Conservation (phyloP, 2,888 invertebrate genomes). For the Timandra comae region DNA sequence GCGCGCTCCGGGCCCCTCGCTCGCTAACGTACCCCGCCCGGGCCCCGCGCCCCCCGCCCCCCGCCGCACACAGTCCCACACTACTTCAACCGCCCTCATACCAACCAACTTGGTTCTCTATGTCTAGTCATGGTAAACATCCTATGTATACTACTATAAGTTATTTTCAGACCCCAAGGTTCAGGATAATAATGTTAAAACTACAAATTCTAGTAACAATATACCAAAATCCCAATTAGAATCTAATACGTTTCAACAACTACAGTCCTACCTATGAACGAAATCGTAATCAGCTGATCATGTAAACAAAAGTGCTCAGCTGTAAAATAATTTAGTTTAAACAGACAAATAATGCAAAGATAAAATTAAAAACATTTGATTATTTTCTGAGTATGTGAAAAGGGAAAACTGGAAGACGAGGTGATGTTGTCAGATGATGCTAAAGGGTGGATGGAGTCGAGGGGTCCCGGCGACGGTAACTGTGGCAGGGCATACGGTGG, state of each 20-base stretch:
- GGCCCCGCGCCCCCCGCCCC: constrained; percentile 23
- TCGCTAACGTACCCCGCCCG: constrained; percentile 24
- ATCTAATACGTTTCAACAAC: constrained; percentile 35
- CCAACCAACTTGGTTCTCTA: background rate
- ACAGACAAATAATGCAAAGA: no score
- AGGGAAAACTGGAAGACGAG: no score
- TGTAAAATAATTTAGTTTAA: constrained; percentile 19
- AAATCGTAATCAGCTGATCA: constrained; percentile 66
- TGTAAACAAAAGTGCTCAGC: constrained; percentile 57
- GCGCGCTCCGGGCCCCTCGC: constrained; percentile 26
- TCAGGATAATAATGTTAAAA: background rate
- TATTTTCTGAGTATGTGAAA: no score
- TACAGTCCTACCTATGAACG: constrained; percentile 5
- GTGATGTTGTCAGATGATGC: background rate
- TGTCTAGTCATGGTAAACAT: no score
- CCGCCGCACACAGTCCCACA: constrained; percentile 14
- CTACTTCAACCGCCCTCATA: constrained; percentile 1
- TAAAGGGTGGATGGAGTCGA: constrained; percentile 9
- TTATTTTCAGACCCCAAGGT: no score
- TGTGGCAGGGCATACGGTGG: constrained; percentile 52
- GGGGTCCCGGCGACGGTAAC: constrained; percentile 18
- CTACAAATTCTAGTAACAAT: no score
- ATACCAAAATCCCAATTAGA: constrained; percentile 39
- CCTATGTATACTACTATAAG: no score
- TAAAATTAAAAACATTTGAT: no score